Base-by-base conservation (phyloP, 2,888 invertebrate species). In the Timandra comae region DNA sequence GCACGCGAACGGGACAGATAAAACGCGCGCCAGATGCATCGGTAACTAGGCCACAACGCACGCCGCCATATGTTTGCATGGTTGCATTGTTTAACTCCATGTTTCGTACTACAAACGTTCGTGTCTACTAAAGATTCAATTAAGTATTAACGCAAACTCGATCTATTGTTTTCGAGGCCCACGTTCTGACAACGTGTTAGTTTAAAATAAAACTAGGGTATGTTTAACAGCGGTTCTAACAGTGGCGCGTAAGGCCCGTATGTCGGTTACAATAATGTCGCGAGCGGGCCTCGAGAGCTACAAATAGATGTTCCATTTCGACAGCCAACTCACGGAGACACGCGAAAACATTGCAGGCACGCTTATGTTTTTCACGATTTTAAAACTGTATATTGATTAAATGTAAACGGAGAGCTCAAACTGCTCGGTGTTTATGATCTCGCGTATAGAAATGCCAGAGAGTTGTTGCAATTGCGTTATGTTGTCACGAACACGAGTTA, bases 221-320 rank as follows among this genome's bases (percentile, higher is more conserved):
- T 53, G 39, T 46, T 48, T 52, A 55, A 56, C 55, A 49, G 55
- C 49, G 41, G 53, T 55, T 63, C 63, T 68, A 63, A 70, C 68
- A 54, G 63, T 51, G 49, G 57, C 56, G 52, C 55, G 69, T 70
- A 66, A 75, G 70, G 61, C 62, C 74, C 68, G 68, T 66, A 63
- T 70, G 69, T 71, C 71, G 58, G 71, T 62, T 72, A 69, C 65
- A 66, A 71, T 80, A 77, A 70, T 81, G 79, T 81, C 82, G 73
- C 73, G 74, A 61, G 66, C 82, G 81, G 81, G 82, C 81, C 82
- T 80, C 81, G 78, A 59, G 63, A 64, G 69, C 74, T 72, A 66
- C 76, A 85, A 85, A 85, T 85, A 85, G 84, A 77, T 66, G 81
- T 63, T 76, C 84, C 78, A 82, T 72, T 81, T 84, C 76, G 69